Conservation (phyloP, 2,888 invertebrate species). For the Folsomia manolachei region DNA sequence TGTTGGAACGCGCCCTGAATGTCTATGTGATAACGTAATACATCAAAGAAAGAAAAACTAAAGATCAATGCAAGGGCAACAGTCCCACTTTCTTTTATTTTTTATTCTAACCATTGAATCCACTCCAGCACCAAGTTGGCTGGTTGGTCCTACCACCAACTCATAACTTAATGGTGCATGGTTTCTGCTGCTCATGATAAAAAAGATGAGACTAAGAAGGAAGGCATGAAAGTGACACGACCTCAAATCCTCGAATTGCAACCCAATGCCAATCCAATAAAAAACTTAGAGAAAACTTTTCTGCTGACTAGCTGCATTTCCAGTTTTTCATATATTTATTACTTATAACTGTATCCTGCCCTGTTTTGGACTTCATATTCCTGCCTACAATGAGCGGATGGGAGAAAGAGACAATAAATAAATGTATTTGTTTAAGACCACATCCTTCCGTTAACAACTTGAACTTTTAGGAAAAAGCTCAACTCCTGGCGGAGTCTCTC, state of each 20-base stretch:
- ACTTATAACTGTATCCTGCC: too few relatives aligned
- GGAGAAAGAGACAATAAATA: constrained; percentile 2
- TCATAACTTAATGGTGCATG: neutral
- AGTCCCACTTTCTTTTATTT: too few relatives aligned
- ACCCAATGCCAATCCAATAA: constrained; percentile 8
- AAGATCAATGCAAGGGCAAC: neutral
- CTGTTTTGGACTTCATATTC: too few relatives aligned
- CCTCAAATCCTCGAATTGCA: neutral
- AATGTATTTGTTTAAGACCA: constrained; percentile 1
- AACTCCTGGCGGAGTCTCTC: neutral
- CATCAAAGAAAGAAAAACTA: too few relatives aligned
- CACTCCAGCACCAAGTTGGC: too few relatives aligned
- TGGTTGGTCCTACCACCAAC: neutral
- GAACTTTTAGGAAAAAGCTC: neutral
- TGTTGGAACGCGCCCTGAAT: too few relatives aligned
- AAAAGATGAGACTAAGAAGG: neutral
- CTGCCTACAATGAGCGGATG: neutral
- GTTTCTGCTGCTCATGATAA: too few relatives aligned
- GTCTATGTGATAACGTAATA: neutral
- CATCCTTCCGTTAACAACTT: neutral
- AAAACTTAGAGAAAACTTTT: neutral
- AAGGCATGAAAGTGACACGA: constrained; percentile 4
- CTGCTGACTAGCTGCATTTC: neutral
- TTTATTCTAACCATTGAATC: too few relatives aligned
- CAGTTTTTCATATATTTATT: neutral